Conservation (phyloP, 1,140 invertebrate genomes). For the Polyergus mexicanus region DNA sequence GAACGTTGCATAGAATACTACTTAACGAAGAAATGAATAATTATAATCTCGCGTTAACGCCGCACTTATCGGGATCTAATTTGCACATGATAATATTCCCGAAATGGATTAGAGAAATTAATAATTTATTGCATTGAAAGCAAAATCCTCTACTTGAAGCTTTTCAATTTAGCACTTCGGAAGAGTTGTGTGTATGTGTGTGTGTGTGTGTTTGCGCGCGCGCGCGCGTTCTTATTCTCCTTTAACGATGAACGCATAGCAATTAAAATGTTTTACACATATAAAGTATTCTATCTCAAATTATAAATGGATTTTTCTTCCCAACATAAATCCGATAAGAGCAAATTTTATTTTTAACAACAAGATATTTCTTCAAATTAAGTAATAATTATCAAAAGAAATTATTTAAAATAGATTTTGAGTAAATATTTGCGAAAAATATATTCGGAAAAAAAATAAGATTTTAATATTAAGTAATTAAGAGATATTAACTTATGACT, state of each 20-base stretch:
- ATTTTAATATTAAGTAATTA: no score
- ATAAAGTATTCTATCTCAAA: slow-evolving; percentile 21
- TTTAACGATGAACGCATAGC: slow-evolving; percentile 9
- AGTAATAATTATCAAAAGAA: background rate
- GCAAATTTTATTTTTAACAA: background rate
- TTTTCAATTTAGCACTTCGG: slow-evolving; percentile 13
- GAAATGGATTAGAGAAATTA: slow-evolving; percentile 37
- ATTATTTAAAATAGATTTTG: background rate
- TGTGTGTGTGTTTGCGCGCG: no score
- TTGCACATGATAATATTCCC: slow-evolving; percentile 40
- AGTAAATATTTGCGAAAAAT: no score
- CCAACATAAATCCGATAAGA: background rate
- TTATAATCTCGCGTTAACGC: slow-evolving; percentile 23
- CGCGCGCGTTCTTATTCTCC: slow-evolving; percentile 12
- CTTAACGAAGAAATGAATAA: slow-evolving; percentile 31
- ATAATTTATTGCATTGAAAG: slow-evolving; percentile 37
- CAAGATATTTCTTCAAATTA: background rate
- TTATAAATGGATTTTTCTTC: slow-evolving; percentile 45
- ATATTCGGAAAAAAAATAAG: no score
- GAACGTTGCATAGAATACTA: slow-evolving; percentile 6
- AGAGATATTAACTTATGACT: no score
- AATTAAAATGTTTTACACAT: slow-evolving; percentile 54
- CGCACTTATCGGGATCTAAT: slow-evolving; percentile 48
- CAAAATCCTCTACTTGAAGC: slow-evolving; percentile 48
- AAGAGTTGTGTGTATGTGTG: no score